These are phyloP conservation scores for Sciaenops ocellatus DNA, from an alignment of 2,797 vertebrate species.

Conservation along the genomic window DNA sequence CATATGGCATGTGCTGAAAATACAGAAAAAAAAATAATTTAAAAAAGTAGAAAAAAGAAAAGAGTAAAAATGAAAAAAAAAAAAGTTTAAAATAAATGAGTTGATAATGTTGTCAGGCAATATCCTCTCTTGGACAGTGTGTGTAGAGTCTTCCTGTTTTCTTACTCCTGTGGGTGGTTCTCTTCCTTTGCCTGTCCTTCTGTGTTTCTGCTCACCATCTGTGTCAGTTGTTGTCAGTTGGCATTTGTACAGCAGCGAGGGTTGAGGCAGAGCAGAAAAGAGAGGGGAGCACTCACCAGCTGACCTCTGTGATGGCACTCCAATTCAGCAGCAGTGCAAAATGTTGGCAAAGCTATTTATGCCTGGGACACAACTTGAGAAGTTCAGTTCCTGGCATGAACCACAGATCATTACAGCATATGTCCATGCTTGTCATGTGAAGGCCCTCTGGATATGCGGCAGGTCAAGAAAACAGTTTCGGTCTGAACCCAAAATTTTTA, in stretches of 20 bases:
- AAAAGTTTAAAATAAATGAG: constrained; percentile 79
- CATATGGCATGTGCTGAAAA: constrained; percentile 91
- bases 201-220: constrained; percentile 83
- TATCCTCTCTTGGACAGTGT: constrained; percentile 80
- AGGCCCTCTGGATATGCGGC: constrained; percentile 35
- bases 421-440: constrained; percentile 44
- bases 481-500: constrained; percentile 3
- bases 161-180: constrained; percentile 84
- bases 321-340: constrained; percentile 59
- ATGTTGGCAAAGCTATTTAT: constrained; percentile 48
- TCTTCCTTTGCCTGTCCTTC: constrained; percentile 83
- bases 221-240: constrained; percentile 82
- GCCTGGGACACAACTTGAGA: constrained; percentile 57
- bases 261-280: constrained; percentile 82
- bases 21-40: constrained; percentile 61
- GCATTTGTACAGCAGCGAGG: constrained; percentile 82
- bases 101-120: constrained; percentile 78
- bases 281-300: constrained; percentile 57
- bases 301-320: constrained; percentile 73
- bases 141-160: constrained; percentile 84
- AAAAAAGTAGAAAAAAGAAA: constrained; percentile 77
- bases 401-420: constrained; percentile 44
- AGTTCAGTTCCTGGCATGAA: constrained; percentile 47
- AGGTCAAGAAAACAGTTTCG: constrained; percentile 21
- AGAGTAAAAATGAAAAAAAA: constrained; percentile 51